A percentile compares a stretch with the other conserved stretches of the same genome.
phyloP scores from a whole-genome alignment of 2,797 vertebrate species.

The Pseudopleuronectes americanus region DNA sequence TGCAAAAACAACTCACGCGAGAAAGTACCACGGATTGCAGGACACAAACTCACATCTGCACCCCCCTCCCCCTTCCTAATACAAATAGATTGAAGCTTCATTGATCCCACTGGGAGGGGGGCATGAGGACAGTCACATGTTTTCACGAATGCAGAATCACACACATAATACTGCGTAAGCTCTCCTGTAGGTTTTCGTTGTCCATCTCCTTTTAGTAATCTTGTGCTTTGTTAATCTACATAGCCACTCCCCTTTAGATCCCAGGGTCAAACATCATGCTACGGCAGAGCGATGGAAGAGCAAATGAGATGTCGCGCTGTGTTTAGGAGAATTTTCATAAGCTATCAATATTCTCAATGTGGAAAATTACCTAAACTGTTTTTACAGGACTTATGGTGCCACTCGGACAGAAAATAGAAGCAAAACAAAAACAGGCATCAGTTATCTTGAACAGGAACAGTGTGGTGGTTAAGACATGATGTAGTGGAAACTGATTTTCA shows the following conservation, averaged over 20 bases:
- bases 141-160: neutral
- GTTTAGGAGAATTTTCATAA: neutral
- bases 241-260: slow-evolving; percentile 39
- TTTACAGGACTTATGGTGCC: neutral
- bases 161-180: slow-evolving; percentile 12
- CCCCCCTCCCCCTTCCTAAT: neutral
- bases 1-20: neutral
- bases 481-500: neutral
- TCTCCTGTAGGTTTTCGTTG: slow-evolving; percentile 18
- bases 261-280: slow-evolving; percentile 17
- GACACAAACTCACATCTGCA: slow-evolving; percentile 12
- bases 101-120: neutral
- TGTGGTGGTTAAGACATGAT: neutral
- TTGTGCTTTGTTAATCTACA: slow-evolving; percentile 44
- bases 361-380: neutral
- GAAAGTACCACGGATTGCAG: neutral
- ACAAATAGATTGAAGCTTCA: neutral
- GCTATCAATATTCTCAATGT: slow-evolving; percentile 12
- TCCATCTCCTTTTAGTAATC: slow-evolving; percentile 50
- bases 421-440: slow-evolving; percentile 5
- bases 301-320: neutral
- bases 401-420: slow-evolving; percentile 2
- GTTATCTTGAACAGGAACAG: neutral
- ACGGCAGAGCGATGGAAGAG: neutral
- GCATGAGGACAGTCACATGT: neutral